Evolutionary conservation across 2,797 vertebrate species (phyloP), one percentile per base, ranked within the genome.

Genomic region (Paedocypris micromegethes): DNA sequence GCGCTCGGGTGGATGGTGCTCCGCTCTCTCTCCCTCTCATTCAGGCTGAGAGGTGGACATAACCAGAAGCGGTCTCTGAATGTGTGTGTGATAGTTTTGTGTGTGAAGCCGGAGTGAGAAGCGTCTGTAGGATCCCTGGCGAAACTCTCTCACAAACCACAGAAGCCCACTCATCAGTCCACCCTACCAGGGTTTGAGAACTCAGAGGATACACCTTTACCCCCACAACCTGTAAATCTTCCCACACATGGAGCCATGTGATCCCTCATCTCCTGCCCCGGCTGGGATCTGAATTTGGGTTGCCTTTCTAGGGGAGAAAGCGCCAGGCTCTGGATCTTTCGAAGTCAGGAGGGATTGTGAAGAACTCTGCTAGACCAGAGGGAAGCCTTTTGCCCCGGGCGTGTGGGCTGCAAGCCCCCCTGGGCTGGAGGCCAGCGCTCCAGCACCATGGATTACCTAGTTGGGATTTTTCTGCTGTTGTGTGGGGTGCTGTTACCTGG

Each of bases 381-480:
- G 80, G 68, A 84, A 79, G 76, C 81, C 45, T 83, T 82, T 62
- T 75, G 86, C 70, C 71, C 72, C 68, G 82, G 79, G 81, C 75
- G 73, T 79, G 84, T 80, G 87, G 61, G 77, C 86, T 77, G 72
- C 66, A 81, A 85, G 84, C 68, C 83, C 87, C 83, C 81, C 83
- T 86, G 87, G 87, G 85, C 86, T 85, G 70, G 85, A 81, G 83
- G 80, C 82, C 81, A 83, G 84, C 78, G 76, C 91, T 85, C 83
- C 86, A 87, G 88, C 88, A 91, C 86, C 93, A 98, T 98, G 96
- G 94, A 94, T 91, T 94, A 93, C 88, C 85, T 93, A 83, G 78
- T 91, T 83, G 86, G 93, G 89, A 89, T 92, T 86, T 89, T 92
- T 88, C 88, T 91, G 86, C 87, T 92, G 79, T 88, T 93, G 87